A percentile compares a stretch with the other conserved stretches of the same genome.
These are phyloP conservation scores for Dromas ardeola DNA, from an alignment of 2,113 vertebrate species.

Conservation along the genomic window DNA sequence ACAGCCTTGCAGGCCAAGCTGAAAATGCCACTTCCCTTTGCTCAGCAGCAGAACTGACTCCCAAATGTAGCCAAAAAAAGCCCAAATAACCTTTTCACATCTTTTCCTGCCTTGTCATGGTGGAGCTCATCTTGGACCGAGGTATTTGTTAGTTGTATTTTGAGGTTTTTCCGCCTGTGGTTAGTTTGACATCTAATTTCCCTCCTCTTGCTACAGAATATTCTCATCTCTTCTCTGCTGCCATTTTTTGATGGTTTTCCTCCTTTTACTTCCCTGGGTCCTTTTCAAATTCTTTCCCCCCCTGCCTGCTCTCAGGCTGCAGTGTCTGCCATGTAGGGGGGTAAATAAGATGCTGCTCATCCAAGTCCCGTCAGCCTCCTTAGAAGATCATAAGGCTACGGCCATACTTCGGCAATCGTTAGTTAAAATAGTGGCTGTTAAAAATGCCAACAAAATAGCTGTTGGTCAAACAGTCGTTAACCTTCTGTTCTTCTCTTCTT, in stretches of 20 bases:
- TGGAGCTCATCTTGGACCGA: background rate
- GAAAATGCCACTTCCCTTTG: background rate
- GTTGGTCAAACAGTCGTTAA: slow-evolving; percentile 31
- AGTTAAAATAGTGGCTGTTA: background rate
- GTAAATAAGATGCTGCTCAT: background rate
- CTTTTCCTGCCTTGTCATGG: background rate
- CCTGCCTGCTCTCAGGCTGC: background rate
- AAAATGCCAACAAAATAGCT: background rate
- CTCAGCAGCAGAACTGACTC: background rate
- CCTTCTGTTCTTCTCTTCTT: background rate
- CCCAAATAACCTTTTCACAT: background rate
- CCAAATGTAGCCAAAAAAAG: background rate
- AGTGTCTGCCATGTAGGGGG: background rate
- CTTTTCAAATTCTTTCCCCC: background rate
- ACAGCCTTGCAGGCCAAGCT: background rate
- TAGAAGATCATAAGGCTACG: background rate
- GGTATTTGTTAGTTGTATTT: background rate
- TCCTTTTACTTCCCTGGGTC: background rate
- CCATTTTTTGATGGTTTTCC: background rate
- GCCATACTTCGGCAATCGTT: background rate
- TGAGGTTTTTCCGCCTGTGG: background rate
- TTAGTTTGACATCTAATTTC: background rate
- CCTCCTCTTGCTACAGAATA: background rate
- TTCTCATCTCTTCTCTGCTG: background rate
- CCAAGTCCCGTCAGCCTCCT: background rate